Evolutionary conservation across 2,888 invertebrate species (phyloP).

Genomic region (Eupeodes luniger): DNA sequence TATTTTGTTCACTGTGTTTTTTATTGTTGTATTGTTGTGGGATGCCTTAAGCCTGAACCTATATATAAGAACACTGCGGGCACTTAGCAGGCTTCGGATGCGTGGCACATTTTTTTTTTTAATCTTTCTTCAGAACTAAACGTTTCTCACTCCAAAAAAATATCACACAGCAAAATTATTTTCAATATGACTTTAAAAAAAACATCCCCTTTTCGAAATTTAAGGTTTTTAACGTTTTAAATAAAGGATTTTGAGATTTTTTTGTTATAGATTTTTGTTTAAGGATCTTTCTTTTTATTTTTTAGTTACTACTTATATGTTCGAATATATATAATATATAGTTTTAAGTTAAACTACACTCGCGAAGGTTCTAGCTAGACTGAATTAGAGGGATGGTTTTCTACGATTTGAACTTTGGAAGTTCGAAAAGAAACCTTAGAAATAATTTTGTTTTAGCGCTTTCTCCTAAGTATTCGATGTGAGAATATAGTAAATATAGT

Average conservation of each 20-base stretch:
- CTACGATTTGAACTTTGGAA: slow-evolving; percentile 80
- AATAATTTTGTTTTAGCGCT: slow-evolving; percentile 76
- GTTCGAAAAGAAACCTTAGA: slow-evolving; percentile 81
- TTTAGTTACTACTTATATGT: not conserved
- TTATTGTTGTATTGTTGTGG: slow-evolving; percentile 11
- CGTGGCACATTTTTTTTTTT: slow-evolving; percentile 68
- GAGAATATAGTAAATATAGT: slow-evolving; percentile 70
- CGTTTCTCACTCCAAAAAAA: slow-evolving; percentile 30
- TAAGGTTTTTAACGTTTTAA: not conserved
- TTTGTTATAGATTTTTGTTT: not conserved
- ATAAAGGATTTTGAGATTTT: not conserved
- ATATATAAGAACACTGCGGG: slow-evolving; percentile 56
- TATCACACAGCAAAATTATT: slow-evolving; percentile 16
- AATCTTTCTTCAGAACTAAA: slow-evolving; percentile 52
- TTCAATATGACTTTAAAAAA: not conserved
- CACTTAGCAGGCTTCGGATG: slow-evolving; percentile 71
- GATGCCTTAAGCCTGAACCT: slow-evolving; percentile 60
- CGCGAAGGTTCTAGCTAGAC: slow-evolving; percentile 80
- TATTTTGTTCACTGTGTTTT: slow-evolving; percentile 46
- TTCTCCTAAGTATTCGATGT: slow-evolving; percentile 70
- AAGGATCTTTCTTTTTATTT: not conserved
- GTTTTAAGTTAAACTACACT: slow-evolving; percentile 63
- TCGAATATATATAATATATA: not conserved
- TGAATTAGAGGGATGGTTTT: slow-evolving; percentile 82
- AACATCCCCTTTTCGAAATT: not conserved